Percentiles rank a stretch among this genome's conserved stretches.
Conservation (phyloP, 2,113 vertebrate species). For the Aegypius monachus region DNA sequence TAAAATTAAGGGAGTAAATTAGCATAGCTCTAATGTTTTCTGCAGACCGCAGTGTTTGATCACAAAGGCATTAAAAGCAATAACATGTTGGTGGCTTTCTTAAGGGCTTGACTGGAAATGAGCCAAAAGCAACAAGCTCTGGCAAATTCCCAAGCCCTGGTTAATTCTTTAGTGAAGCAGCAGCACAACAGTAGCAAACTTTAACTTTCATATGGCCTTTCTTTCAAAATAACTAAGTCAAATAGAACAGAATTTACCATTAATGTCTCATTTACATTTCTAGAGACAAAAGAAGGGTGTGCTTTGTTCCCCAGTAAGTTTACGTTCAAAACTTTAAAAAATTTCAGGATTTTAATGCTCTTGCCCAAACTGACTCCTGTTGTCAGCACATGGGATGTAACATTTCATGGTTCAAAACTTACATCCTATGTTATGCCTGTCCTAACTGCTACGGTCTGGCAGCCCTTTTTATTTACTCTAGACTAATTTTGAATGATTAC, state of each 20-base stretch:
- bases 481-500: constrained; percentile 4
- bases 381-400: background rate
- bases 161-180: constrained; percentile 5
- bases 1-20: background rate
- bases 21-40: background rate
- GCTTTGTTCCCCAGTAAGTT: background rate
- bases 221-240: constrained; percentile 6
- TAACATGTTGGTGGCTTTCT: constrained; percentile 11
- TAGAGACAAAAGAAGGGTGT: background rate
- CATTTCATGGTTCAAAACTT: background rate
- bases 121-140: constrained; percentile 42
- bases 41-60: background rate
- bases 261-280: background rate
- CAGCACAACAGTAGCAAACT: constrained; percentile 8
- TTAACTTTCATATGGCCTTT: background rate
- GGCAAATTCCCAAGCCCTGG: constrained; percentile 11
- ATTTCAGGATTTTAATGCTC: background rate
- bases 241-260: constrained; percentile 3
- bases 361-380: background rate
- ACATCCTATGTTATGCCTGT: background rate
- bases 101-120: constrained; percentile 23
- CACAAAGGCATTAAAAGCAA: constrained; percentile 4
- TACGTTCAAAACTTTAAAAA: background rate
- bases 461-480: constrained; percentile 3
- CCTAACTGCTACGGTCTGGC: background rate